Percentiles rank a stretch among this genome's conserved stretches.
Evolutionary conservation across 1,140 invertebrate species (phyloP).

Genomic region (Brachionus calyciflorus): DNA sequence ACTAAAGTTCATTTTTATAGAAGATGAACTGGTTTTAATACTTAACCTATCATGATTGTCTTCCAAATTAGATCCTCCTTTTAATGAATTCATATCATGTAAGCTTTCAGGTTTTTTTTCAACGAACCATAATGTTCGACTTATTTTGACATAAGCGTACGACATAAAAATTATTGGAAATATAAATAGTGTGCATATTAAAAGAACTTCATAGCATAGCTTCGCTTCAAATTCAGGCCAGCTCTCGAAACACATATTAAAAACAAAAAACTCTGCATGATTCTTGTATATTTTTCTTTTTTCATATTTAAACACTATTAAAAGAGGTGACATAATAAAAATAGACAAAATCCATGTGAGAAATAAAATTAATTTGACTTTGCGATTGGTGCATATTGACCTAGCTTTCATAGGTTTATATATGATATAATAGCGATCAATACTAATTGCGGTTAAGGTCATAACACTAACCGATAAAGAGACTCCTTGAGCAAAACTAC

Average conservation of each 20-base stretch:
- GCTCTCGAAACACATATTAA: constrained; percentile 28
- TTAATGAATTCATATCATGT: neutral
- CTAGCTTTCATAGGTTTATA: constrained; percentile 42
- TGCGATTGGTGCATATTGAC: constrained; percentile 11
- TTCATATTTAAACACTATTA: constrained; percentile 26
- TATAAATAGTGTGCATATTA: constrained; percentile 26
- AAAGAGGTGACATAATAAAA: constrained; percentile 26
- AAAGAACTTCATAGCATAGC: constrained; percentile 12
- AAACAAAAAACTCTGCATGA: constrained; percentile 10
- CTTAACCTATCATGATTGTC: no score
- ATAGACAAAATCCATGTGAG: constrained; percentile 1
- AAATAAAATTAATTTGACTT: constrained; percentile 6
- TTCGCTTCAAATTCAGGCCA: constrained; percentile 38
- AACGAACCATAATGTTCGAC: constrained; percentile 25
- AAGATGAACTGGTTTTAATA: no score
- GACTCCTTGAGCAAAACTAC: constrained; percentile 35
- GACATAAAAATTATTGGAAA: constrained; percentile 42
- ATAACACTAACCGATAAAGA: constrained; percentile 34
- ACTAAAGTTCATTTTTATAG: no score
- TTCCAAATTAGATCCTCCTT: no score
- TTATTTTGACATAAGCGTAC: constrained; percentile 23
- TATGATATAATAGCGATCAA: constrained; percentile 39
- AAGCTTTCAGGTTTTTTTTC: neutral
- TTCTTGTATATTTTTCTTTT: neutral
- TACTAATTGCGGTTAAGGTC: constrained; percentile 6